Evolutionary conservation across 2,888 invertebrate species (phyloP), one percentile per base, ranked within the genome.

Genomic region (Himalopsyche anomala): DNA sequence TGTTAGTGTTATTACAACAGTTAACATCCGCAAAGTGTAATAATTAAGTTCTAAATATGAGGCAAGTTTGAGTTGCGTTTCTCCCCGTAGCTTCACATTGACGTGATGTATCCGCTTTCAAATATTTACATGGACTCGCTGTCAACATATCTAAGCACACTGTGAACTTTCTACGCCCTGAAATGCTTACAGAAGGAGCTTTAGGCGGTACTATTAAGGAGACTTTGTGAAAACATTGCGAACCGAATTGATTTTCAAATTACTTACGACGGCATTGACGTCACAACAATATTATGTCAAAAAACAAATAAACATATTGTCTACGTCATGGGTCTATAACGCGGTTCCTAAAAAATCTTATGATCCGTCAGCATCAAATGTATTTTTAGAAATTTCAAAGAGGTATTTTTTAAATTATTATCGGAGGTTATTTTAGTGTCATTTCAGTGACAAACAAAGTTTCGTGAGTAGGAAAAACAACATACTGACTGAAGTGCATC

Each of bases 31-130:
- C 15, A 74, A 12, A 38, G 74, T 74, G 36, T 28, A 74, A 36
- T 74, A 5, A 74, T 74, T 74, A 74, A 74, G 74, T 74, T 74
- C 74, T 36, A 74, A 74, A 74, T 74, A 28, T 74, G 62, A 62
- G 62, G 62, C 62, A 74, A 74, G 74, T 74, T 74, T 74, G 36
- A 74, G 74, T 74, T 74, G 74, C 28, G 15, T 36, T 74, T 74
- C 74, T 74, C 28, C 9, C 19, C 15, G 51, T 51, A 51, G 15
- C 38, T 38, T 15, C 74, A 74, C 36, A 74, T 74, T 36, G 36
- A 74, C 74, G 74, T 74, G 74, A 28, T 36, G 74, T 74, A 74
- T 74, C 74, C 74, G 74, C 36, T 36, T 74, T 36, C 74, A 74
- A 74, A 74, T 74, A 74, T 74, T 74, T 74, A 74, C 74, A 74